phyloP scores from a whole-genome alignment of 2,113 vertebrate species.

The Dinomys branickii region DNA sequence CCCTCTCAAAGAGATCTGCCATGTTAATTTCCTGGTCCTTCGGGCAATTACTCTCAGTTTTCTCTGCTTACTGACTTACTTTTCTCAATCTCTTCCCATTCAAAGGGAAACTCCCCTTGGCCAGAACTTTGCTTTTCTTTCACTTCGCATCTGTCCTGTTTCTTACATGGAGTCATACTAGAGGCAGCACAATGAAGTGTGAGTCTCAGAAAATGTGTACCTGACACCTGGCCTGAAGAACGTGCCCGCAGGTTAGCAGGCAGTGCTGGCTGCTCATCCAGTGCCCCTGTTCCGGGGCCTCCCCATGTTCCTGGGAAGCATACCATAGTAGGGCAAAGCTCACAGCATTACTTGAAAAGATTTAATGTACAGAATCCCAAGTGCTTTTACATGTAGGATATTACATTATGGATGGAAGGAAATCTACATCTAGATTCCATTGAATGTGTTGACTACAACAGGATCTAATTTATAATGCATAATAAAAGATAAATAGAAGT shows the following conservation, averaged over 20 bases:
- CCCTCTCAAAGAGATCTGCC: neutral
- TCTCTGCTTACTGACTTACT: neutral
- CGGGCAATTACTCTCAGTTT: neutral
- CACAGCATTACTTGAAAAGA: neutral
- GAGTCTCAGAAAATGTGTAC: neutral
- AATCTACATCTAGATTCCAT: neutral
- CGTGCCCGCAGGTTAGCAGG: fast-evolving
- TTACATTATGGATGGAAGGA: neutral
- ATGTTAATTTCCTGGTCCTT: neutral
- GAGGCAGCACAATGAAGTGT: fast-evolving
- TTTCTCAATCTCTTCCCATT: neutral
- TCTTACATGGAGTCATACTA: fast-evolving
- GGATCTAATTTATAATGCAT: neutral
- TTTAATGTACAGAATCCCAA: neutral
- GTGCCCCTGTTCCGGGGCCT: fast-evolving
- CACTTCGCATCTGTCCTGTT: neutral
- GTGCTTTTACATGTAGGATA: neutral
- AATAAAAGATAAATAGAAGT: neutral
- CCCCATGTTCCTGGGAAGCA: fast-evolving
- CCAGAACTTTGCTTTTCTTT: neutral
- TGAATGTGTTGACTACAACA: neutral
- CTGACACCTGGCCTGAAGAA: neutral
- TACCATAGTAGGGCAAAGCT: neutral
- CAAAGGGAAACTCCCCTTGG: neutral
- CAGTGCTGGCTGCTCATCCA: fast-evolving